A percentile compares a stretch with the other conserved stretches of the same genome.
Conservation (phyloP, 2,888 invertebrate genomes). For the Pandemis heparana region DNA sequence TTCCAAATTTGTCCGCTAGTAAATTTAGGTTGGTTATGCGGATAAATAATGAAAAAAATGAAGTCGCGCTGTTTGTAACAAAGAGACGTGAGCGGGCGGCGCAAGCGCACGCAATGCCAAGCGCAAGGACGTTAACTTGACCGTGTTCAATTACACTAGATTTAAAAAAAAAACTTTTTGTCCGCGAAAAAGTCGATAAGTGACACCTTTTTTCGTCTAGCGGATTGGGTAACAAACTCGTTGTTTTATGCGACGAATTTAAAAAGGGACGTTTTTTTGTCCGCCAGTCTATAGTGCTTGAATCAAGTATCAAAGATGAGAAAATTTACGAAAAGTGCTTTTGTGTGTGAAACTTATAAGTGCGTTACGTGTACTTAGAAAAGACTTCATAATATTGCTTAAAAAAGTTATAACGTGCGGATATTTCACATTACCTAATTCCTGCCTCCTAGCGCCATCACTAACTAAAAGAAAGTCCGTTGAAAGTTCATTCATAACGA, state of each 20-base stretch:
- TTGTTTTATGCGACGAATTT: too few species aligned
- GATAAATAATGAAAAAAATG: slow-evolving; percentile 65
- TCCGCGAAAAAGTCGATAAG: not conserved
- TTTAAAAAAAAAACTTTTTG: slow-evolving; percentile 5
- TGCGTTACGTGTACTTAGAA: not conserved
- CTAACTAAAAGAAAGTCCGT: not conserved
- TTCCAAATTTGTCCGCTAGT: slow-evolving; percentile 11
- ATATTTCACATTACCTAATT: too few species aligned
- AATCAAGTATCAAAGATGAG: not conserved
- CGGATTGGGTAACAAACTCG: not conserved
- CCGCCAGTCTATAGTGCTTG: not conserved
- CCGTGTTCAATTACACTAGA: slow-evolving; percentile 39
- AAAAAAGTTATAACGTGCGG: too few species aligned
- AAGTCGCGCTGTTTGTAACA: slow-evolving; percentile 70
- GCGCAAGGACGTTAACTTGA: slow-evolving; percentile 69
- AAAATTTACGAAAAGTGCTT: not conserved
- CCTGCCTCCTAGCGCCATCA: too few species aligned
- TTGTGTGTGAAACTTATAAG: not conserved
- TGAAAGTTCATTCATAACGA: not conserved
- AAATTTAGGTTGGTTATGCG: slow-evolving; percentile 49
- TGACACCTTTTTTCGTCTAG: not conserved
- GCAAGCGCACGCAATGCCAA: slow-evolving; percentile 75
- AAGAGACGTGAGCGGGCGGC: slow-evolving; percentile 72
- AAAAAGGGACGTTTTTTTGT: not conserved
- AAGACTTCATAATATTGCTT: not conserved